Base-by-base conservation (phyloP, 2,113 vertebrate genomes). In the Sakesphorus luctuosus region DNA sequence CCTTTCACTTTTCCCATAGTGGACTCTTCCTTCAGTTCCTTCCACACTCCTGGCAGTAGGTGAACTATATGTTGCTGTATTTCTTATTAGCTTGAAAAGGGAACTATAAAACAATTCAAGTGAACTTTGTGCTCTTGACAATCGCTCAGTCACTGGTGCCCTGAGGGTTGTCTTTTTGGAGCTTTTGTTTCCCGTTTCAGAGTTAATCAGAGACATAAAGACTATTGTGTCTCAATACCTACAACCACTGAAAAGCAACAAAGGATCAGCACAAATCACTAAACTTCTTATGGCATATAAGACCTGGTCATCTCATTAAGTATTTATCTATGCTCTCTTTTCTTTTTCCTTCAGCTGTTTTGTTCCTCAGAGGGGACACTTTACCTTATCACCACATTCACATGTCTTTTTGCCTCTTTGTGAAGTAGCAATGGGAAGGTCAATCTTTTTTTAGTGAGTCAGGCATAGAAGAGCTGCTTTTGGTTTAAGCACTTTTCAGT, bases 231-330 rank as follows among this genome's bases (percentile, higher is more conserved):
- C 88, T 87, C 5, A 6, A 91, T 85, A 87, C 79, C 25, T 95
- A 29, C 61, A 87, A 81, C 66, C 59, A 15, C 66, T 84, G 80
- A 67, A 93, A 89, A 92, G 74, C 55, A 72, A 23, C 78, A 61
- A 53, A 91, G 35, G 49, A 87, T 95, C 84, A 84, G 40, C 75
- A 88, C 66, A 95, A 91, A 92, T 94, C 88, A 61, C 83, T 86
- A n/a, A 81, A 94, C 61, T 94, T 90, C 52, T 90, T 88, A 49
- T 10, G 58, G 49, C 49, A 35, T 72, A 5, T 68, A 81, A 61
- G 72, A 52, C 40, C 84, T 90, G 90, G 78, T 92, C 95, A 93
- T 95, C 88, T 96, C 78, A 90, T 95, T 90, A 92, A 95, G 81
- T 89, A 87, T 84, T 96, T 97, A 86, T 87, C 56, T 78, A 72